phyloP scores from a whole-genome alignment of 1,140 invertebrate genomes.

The Oryctes rhinoceros region DNA sequence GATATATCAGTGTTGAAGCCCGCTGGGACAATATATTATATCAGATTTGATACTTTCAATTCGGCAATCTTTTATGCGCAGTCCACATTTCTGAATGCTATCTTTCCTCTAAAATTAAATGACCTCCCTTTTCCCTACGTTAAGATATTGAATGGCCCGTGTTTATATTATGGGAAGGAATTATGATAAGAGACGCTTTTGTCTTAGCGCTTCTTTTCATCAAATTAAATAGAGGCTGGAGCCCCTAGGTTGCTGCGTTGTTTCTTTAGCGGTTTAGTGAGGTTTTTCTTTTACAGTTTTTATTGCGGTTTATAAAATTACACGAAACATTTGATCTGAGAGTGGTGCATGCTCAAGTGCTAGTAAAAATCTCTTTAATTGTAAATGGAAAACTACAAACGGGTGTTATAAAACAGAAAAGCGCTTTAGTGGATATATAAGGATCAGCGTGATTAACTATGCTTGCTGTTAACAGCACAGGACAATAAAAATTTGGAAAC shows the following conservation, averaged over 20 bases:
- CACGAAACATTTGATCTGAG: not conserved
- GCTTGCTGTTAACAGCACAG: too few species aligned
- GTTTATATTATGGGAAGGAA: not conserved
- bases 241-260: not conserved
- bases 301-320: not conserved
- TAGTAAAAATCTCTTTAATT: not conserved
- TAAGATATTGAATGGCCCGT: not conserved
- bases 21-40: not conserved
- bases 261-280: not conserved
- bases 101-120: conserved; percentile 6
- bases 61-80: not conserved
- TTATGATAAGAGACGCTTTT: not conserved
- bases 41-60: not conserved
- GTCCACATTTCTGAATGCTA: not conserved
- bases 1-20: not conserved
- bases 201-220: not conserved
- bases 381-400: not conserved
- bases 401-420: not conserved
- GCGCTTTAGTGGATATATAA: too few species aligned
- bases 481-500: too few species aligned
- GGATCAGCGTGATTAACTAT: too few species aligned
- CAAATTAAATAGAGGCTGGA: not conserved
- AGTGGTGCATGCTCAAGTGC: not conserved
- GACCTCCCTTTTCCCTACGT: not conserved
- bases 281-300: not conserved